Evolutionary conservation across 2,797 vertebrate species (phyloP), one percentile per base, ranked within the genome.

Genomic region (Danio albolineatus): DNA sequence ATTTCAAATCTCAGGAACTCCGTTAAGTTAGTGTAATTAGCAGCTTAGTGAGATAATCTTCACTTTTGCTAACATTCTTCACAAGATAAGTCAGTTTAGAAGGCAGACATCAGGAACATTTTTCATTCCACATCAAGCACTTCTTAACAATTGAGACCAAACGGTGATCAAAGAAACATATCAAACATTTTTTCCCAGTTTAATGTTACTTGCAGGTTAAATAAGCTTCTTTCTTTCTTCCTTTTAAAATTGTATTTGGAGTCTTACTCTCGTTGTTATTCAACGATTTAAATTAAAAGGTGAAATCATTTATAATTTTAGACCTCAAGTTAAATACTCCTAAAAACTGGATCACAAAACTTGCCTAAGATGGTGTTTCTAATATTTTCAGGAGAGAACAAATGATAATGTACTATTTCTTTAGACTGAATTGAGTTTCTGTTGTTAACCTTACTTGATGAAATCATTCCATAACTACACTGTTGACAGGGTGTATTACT

Each of bases 1-100:
- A 17, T 14, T 64, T 64, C 2, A 73, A 54, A 65, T 65, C 78
- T 79, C 78, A 79, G 78, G 78, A 48, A 64, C 21, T 56, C 12
- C 44, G 10, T 19, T 70, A 51, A 8, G 12, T 46, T 12, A 13
- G 13, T 21, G 56, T 51, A n/a, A 56, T 10, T 6, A 8, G 12
- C 0, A 0, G 48, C 59, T 66, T 17, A 17, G 13, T 6, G 5
- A 9, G 7, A 48, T 17, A 36, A 65, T 51, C 69, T 49, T 14
- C 21, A 19, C 59, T 61, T 38, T 61, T 43, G 13, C n/a, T 38
- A n/a, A 73, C 48, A 19, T 61, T 2, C 36, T 51, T 66, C 16
- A 54, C 38, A 76, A 67, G 17, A 76, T 60, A 28, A 49, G 5
- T 49, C 36, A 6, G 17, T 60, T 16, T 4, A 57, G 10, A 48